These are phyloP conservation scores for Heterochromis multidens DNA, from an alignment of 2,113 vertebrate species.

Conservation along the genomic window DNA sequence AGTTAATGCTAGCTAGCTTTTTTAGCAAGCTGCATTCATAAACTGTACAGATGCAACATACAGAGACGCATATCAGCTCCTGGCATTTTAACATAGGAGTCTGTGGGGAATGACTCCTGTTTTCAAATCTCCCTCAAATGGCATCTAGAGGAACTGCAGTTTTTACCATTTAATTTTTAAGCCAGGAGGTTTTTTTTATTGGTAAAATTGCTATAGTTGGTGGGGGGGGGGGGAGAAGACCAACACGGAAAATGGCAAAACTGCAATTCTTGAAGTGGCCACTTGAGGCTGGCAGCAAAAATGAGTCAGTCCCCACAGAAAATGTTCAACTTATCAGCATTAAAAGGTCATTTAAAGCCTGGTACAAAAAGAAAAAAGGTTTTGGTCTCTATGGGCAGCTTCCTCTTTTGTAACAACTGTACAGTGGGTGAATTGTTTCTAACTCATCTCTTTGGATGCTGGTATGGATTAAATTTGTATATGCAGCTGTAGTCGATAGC, in stretches of 20 bases:
- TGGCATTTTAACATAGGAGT: background rate
- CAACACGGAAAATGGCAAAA: background rate
- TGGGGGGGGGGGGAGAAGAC: too few relatives aligned
- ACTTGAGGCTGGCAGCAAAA: background rate
- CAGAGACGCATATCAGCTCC: background rate
- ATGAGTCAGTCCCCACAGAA: background rate
- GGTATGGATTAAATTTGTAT: background rate
- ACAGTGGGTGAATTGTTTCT: background rate
- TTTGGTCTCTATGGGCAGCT: too few relatives aligned
- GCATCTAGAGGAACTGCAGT: background rate
- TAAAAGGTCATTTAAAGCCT: background rate
- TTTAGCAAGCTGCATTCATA: background rate
- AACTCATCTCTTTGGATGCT: background rate
- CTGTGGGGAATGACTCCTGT: background rate
- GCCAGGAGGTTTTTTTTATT: background rate
- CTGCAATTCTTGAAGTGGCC: background rate
- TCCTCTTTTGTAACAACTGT: background rate
- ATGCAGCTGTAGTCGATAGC: background rate
- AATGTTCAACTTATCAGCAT: background rate
- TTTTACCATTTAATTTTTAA: background rate
- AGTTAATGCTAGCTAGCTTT: background rate
- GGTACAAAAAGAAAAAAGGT: background rate
- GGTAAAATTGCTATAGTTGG: background rate
- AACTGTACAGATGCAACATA: background rate
- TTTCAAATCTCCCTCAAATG: background rate